These are phyloP conservation scores for Coregonus clupeaformis DNA, from an alignment of 2,113 vertebrate genomes.

Conservation along the genomic window DNA sequence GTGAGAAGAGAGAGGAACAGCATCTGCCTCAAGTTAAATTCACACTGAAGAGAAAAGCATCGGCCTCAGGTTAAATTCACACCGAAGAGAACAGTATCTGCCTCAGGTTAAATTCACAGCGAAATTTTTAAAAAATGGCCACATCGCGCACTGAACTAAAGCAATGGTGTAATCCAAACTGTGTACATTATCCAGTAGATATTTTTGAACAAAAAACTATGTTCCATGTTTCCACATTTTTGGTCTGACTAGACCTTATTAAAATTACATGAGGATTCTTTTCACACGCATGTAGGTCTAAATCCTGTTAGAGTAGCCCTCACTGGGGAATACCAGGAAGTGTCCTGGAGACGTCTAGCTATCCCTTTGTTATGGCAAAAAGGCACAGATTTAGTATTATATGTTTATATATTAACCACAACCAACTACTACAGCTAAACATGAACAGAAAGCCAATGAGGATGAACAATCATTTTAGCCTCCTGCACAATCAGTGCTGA, in stretches of 20 bases:
- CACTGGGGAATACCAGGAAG: not conserved
- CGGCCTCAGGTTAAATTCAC: not conserved
- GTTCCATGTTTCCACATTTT: not conserved
- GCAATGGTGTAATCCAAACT: not conserved
- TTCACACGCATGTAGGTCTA: not conserved
- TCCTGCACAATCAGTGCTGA: too few species aligned
- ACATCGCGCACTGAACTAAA: not conserved
- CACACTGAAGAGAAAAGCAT: not conserved
- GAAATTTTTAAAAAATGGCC: not conserved
- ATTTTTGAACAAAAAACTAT: not conserved
- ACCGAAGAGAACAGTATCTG: not conserved
- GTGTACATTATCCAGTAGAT: not conserved
- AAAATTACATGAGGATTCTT: not conserved
- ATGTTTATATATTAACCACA: too few species aligned
- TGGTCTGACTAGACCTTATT: not conserved
- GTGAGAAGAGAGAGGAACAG: not conserved
- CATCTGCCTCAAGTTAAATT: not conserved
- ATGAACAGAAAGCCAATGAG: too few species aligned
- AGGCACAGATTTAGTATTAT: not conserved
- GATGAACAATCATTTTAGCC: too few species aligned
- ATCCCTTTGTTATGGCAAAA: not conserved
- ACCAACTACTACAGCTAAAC: too few species aligned
- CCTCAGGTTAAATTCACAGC: too few species aligned
- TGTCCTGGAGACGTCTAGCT: too few species aligned
- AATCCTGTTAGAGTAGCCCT: not conserved